Percentiles rank a stretch among this genome's conserved stretches.
These are phyloP conservation scores for Bovichtus variegatus DNA, from an alignment of 2,797 vertebrate species.

Conservation along the genomic window DNA sequence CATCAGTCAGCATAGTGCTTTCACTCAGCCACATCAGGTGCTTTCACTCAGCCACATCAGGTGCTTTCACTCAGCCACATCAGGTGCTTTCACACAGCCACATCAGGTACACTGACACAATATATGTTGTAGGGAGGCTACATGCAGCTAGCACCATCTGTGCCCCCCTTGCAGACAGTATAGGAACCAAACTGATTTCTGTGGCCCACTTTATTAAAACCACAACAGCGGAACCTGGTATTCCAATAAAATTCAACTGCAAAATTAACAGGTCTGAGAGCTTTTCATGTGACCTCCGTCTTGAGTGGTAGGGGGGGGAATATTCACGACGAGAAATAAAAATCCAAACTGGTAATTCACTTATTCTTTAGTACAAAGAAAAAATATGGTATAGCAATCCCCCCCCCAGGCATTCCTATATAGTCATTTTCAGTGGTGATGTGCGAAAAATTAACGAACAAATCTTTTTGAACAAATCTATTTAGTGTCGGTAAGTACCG, in stretches of 20 bases:
- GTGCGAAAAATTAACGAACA: too few relatives aligned
- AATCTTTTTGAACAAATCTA: too few relatives aligned
- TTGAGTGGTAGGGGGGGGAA: background rate
- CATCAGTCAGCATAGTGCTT: conserved; percentile 49
- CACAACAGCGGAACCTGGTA: background rate
- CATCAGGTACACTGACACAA: conserved; percentile 1
- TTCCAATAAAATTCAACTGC: conserved; percentile 16
- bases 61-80: conserved; percentile 35
- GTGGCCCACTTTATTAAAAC: conserved; percentile 25
- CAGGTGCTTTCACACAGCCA: conserved; percentile 40
- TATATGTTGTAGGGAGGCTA: conserved; percentile 28
- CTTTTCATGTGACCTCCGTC: background rate
- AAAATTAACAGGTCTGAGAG: background rate
- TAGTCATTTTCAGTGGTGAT: background rate
- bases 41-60: conserved; percentile 50
- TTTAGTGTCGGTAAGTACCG: too few relatives aligned
- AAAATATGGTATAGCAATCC: background rate
- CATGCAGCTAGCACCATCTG: background rate
- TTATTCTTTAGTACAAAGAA: background rate
- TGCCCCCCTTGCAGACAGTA: background rate
- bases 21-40: conserved; percentile 36
- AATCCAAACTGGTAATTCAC: conserved; percentile 17
- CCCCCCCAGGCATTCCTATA: background rate
- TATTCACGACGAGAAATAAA: background rate
- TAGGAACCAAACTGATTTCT: conserved; percentile 12